Evolutionary conservation across 2,113 vertebrate species (phyloP).

Genomic region (Nibea coibor): DNA sequence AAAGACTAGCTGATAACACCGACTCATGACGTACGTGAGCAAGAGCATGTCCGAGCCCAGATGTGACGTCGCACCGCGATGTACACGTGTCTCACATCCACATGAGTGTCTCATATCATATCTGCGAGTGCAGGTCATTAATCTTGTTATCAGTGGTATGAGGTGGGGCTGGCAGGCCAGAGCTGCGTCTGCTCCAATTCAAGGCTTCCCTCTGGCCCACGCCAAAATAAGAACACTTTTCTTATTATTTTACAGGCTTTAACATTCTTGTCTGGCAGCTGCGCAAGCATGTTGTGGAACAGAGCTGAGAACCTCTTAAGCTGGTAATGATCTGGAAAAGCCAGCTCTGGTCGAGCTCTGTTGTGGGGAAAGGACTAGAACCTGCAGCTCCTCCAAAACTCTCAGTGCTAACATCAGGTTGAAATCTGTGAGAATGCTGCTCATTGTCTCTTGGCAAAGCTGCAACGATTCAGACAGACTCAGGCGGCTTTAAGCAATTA

Average conservation of each 20-base stretch:
- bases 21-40: constrained; percentile 48
- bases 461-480: background rate
- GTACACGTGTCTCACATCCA: background rate
- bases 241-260: constrained; percentile 56
- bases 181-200: constrained; percentile 52
- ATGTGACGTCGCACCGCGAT: constrained; percentile 27
- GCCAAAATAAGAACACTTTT: constrained; percentile 55
- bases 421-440: constrained; percentile 1
- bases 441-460: background rate
- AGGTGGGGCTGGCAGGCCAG: constrained; percentile 32
- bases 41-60: constrained; percentile 12
- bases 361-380: constrained; percentile 14
- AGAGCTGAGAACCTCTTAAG: constrained; percentile 64
- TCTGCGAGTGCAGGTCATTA: constrained; percentile 63
- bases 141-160: constrained; percentile 66
- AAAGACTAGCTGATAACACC: constrained; percentile 64
- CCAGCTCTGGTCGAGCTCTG: constrained; percentile 27
- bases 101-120: constrained; percentile 39
- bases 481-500: background rate
- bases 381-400: constrained; percentile 27
- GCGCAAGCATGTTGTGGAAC: constrained; percentile 65
- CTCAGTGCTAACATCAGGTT: background rate
- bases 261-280: constrained; percentile 71
- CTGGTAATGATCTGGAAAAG: constrained; percentile 73
- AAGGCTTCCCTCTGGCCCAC: constrained; percentile 24